Evolutionary conservation across 1,140 invertebrate species (phyloP).

Genomic region (Temnothorax nylanderi): DNA sequence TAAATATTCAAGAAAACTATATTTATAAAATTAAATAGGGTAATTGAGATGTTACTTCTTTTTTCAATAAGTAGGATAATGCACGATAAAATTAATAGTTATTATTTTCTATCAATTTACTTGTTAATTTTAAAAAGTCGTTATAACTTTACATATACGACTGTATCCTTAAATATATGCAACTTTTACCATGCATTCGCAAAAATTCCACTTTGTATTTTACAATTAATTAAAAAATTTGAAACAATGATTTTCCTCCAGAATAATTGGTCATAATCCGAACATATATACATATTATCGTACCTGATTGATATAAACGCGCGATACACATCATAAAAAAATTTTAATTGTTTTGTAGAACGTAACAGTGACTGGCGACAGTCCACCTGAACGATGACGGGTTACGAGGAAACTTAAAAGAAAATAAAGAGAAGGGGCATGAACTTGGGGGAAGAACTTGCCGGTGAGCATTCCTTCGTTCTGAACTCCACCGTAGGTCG

Average conservation of each 20-base stretch:
- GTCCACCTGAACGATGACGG: slow-evolving; percentile 44
- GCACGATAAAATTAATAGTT: background rate
- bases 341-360: background rate
- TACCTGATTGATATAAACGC: background rate
- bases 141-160: background rate
- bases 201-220: background rate
- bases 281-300: background rate
- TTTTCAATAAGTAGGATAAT: background rate
- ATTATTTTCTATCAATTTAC: background rate
- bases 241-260: background rate
- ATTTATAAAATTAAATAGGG: background rate
- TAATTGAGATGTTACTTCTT: background rate
- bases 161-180: background rate
- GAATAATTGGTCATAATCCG: background rate
- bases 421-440: slow-evolving; percentile 27
- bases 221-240: background rate
- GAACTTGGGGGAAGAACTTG: slow-evolving; percentile 60
- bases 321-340: background rate
- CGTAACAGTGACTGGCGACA: background rate
- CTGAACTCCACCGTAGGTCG: slow-evolving; percentile 35
- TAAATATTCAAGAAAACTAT: background rate
- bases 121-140: background rate
- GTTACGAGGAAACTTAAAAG: slow-evolving; percentile 10
- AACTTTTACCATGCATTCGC: background rate
- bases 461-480: slow-evolving; percentile 69